Evolutionary conservation across 2,797 vertebrate species (phyloP).

Genomic region (Buceros bicornis): DNA sequence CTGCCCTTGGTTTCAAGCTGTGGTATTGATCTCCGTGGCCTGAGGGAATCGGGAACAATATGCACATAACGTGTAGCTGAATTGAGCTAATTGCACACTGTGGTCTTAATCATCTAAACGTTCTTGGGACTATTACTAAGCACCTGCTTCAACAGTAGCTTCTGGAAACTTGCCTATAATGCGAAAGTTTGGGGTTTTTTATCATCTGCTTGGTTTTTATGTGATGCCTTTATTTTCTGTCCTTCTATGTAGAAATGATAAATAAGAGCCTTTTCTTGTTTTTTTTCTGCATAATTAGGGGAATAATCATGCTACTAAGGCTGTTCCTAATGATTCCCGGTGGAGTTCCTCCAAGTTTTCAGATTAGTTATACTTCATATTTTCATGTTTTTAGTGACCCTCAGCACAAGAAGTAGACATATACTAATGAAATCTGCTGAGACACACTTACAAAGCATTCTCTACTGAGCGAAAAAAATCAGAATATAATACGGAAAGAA

Average conservation of each 20-base stretch:
- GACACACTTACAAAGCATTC: background rate
- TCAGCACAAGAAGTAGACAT: background rate
- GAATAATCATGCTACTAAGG: background rate
- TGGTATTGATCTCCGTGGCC: background rate
- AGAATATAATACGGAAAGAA: background rate
- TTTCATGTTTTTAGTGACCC: constrained; percentile 22
- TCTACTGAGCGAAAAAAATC: background rate
- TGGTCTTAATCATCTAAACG: background rate
- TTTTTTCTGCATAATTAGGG: background rate
- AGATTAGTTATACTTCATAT: background rate
- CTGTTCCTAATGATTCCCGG: background rate
- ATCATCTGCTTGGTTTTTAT: background rate
- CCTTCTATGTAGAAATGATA: background rate
- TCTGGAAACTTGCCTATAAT: background rate
- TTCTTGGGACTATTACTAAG: background rate
- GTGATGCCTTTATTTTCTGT: background rate
- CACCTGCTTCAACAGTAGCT: background rate
- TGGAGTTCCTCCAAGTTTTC: constrained; percentile 15
- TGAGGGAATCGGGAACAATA: background rate
- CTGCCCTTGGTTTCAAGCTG: background rate
- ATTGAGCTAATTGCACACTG: background rate
- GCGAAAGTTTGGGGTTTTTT: background rate
- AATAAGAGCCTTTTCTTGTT: background rate
- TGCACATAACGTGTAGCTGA: background rate
- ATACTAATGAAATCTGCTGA: background rate